Percentiles rank a stretch among this genome's conserved stretches.
Conservation (phyloP, 2,888 invertebrate genomes). For the Troides oblongomaculatus region DNA sequence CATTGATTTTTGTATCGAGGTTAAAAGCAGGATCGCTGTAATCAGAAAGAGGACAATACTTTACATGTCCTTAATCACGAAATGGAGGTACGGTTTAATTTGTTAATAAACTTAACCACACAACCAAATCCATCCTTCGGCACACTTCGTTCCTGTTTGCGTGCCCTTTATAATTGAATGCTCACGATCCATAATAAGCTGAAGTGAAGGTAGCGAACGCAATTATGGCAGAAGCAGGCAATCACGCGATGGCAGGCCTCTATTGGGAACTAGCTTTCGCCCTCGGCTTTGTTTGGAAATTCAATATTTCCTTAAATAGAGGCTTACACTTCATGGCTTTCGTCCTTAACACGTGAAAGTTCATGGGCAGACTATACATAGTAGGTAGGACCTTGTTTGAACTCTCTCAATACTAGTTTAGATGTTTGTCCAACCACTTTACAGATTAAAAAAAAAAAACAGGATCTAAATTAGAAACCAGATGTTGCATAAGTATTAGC, state of each 20-base stretch:
- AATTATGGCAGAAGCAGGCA: slow-evolving; percentile 24
- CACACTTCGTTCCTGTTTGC: slow-evolving; percentile 12
- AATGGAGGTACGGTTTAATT: background rate
- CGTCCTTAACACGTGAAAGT: background rate
- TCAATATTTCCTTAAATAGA: background rate
- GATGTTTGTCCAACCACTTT: too few relatives aligned
- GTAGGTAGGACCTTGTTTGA: too few relatives aligned
- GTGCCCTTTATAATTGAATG: slow-evolving; percentile 28
- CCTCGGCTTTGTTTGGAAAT: slow-evolving; percentile 1
- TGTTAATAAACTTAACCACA: background rate
- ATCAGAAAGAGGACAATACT: background rate
- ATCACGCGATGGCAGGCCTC: slow-evolving; percentile 26
- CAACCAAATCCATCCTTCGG: background rate
- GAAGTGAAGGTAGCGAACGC: slow-evolving; percentile 27
- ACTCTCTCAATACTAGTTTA: too few relatives aligned
- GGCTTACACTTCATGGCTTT: background rate
- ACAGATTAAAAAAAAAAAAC: too few relatives aligned
- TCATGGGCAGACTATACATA: too few relatives aligned
- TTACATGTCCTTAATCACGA: background rate
- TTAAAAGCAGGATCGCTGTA: too few relatives aligned
- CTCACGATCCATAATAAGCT: slow-evolving; percentile 30
- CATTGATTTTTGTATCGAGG: too few relatives aligned
- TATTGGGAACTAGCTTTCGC: background rate
- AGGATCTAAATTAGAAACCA: too few relatives aligned
- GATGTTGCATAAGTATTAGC: too few relatives aligned